A percentile compares a stretch with the other conserved stretches of the same genome.
These are phyloP conservation scores for Tapirus indicus DNA, from an alignment of 2,797 vertebrate genomes.

Conservation along the genomic window DNA sequence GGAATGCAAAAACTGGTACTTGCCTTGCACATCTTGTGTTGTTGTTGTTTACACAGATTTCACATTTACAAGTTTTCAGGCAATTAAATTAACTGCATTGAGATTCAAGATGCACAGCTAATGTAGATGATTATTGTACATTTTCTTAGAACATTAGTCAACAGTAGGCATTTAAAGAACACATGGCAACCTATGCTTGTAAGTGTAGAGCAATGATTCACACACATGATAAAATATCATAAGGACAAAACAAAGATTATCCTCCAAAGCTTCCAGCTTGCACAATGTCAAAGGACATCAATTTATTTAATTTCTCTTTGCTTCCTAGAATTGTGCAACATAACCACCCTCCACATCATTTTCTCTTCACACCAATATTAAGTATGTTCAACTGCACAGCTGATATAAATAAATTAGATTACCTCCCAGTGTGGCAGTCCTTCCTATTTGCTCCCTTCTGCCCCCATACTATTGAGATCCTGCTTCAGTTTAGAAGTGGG, in stretches of 20 bases:
- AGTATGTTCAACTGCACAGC: not conserved
- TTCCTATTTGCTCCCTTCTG: not conserved
- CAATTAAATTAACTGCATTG: not conserved
- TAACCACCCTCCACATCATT: not conserved
- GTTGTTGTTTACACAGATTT: not conserved
- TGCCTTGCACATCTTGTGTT: no score
- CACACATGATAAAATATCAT: not conserved
- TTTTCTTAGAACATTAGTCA: not conserved
- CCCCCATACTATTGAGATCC: no score
- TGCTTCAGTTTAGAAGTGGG: no score
- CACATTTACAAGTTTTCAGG: not conserved
- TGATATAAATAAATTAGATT: not conserved
- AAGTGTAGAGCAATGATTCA: not conserved
- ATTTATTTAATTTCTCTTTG: not conserved
- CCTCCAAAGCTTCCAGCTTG: no score
- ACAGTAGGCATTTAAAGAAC: not conserved
- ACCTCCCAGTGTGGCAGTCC: rapidly evolving
- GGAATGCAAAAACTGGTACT: no score
- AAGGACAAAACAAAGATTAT: not conserved
- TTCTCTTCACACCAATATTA: not conserved
- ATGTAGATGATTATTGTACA: not conserved
- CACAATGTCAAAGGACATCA: not conserved
- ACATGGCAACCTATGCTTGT: not conserved
- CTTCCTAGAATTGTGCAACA: not conserved
- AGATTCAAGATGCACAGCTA: not conserved